Percentiles rank a stretch among this genome's conserved stretches.
Evolutionary conservation across 1,140 invertebrate species (phyloP).

Genomic region (Zeugodacus cucurbitae): DNA sequence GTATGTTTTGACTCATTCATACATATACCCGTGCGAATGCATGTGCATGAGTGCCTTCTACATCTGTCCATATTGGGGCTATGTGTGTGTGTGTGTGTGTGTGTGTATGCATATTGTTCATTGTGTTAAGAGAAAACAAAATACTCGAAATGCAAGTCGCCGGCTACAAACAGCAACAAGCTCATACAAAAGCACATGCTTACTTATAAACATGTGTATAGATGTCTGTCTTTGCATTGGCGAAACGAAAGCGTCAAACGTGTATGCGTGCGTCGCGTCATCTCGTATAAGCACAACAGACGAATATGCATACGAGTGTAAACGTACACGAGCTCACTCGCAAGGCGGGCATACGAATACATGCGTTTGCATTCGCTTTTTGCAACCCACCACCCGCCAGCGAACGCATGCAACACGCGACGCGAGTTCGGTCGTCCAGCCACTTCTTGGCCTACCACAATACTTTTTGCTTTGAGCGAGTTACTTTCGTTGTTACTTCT

Average conservation of each 20-base stretch:
- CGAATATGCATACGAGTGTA: neutral
- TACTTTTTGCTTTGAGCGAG: neutral
- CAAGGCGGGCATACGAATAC: neutral
- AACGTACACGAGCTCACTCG: neutral
- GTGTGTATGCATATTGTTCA: neutral
- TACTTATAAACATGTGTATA: neutral
- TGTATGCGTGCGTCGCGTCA: neutral
- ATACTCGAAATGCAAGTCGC: neutral
- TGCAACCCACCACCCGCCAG: neutral
- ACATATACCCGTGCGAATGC: neutral
- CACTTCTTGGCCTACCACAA: slow-evolving; percentile 3
- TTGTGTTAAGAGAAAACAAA: neutral
- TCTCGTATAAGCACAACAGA: neutral
- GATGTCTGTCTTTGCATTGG: neutral
- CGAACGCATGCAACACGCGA: neutral
- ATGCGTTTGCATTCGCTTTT: neutral
- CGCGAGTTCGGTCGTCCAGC: neutral
- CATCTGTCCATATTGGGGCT: neutral
- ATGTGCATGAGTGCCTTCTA: neutral
- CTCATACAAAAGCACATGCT: neutral
- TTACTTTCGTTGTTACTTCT: neutral
- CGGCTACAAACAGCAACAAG: neutral
- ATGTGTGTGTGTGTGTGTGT: neutral
- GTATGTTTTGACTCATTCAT: slow-evolving; percentile 21
- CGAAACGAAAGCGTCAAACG: neutral